Percentiles rank a stretch among this genome's conserved stretches.
phyloP scores from a whole-genome alignment of 2,888 invertebrate species.

The Cryptocephalus moraei region DNA sequence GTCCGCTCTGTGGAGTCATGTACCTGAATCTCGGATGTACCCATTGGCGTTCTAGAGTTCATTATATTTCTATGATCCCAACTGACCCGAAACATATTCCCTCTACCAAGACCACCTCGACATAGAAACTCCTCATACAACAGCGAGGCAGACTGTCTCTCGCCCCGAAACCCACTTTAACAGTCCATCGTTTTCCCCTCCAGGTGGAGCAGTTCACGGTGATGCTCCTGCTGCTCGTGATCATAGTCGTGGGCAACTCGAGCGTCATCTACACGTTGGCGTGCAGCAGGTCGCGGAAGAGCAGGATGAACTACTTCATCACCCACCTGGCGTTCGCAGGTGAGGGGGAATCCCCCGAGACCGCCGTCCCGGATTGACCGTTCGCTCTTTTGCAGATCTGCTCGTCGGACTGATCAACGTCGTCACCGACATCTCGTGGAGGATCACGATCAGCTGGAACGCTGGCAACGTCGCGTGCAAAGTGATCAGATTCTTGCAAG shows the following conservation, averaged over 20 bases:
- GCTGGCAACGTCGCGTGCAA: constrained; percentile 82
- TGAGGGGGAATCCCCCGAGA: constrained; percentile 31
- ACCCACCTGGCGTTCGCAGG: constrained; percentile 88
- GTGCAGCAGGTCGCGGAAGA: constrained; percentile 75
- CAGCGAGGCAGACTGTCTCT: too few relatives aligned
- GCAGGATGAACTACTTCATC: constrained; percentile 92
- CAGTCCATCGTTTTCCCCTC: constrained; percentile 27
- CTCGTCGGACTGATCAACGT: constrained; percentile 81
- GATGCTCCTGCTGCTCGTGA: constrained; percentile 71
- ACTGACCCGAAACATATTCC: too few relatives aligned
- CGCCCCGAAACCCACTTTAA: too few relatives aligned
- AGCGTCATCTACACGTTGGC: constrained; percentile 79
- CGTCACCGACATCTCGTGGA: constrained; percentile 77
- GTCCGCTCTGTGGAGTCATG: too few relatives aligned
- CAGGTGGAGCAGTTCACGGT: constrained; percentile 84
- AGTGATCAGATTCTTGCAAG: constrained; percentile 68
- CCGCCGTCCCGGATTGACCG: too few relatives aligned
- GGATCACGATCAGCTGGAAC: constrained; percentile 76
- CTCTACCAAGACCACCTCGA: too few relatives aligned
- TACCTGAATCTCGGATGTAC: too few relatives aligned
- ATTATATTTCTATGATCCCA: too few relatives aligned
- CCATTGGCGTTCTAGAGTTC: too few relatives aligned
- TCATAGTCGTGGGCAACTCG: constrained; percentile 79
- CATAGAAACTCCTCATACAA: too few relatives aligned
- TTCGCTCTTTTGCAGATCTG: constrained; percentile 53